These are phyloP conservation scores for Baryphthengus martii DNA, from an alignment of 2,113 vertebrate genomes.

Conservation along the genomic window DNA sequence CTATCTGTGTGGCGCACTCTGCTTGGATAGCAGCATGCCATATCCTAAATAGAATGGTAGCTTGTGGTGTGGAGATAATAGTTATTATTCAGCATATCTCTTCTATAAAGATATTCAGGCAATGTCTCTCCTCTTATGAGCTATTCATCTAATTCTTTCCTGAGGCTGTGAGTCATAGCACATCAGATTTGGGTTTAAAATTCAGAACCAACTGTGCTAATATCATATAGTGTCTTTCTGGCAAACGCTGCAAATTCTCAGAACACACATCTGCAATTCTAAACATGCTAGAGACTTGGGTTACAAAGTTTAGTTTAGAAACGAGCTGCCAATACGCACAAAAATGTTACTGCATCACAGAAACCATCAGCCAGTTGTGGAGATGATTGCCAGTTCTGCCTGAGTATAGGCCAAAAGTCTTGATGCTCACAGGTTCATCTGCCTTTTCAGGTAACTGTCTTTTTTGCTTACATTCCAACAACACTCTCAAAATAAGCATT, in stretches of 20 bases:
- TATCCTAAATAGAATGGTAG: conserved; percentile 16
- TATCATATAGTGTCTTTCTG: conserved; percentile 64
- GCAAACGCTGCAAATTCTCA: conserved; percentile 59
- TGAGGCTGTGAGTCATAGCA: conserved; percentile 59
- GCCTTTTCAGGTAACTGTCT: background rate
- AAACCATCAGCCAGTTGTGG: background rate
- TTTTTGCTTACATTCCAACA: background rate
- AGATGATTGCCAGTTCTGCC: background rate
- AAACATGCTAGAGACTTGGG: conserved; percentile 22
- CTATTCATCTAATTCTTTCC: conserved; percentile 63
- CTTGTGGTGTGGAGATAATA: conserved; percentile 34
- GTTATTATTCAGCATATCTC: conserved; percentile 57
- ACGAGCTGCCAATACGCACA: background rate
- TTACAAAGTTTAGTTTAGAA: conserved; percentile 32
- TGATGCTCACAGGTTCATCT: background rate
- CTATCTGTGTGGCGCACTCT: background rate
- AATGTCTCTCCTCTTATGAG: conserved; percentile 41
- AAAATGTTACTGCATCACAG: background rate
- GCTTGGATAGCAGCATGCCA: background rate
- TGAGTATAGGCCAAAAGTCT: background rate
- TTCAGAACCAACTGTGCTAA: conserved; percentile 64
- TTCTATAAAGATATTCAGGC: conserved; percentile 40
- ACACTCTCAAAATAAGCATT: background rate
- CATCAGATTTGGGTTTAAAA: conserved; percentile 65
- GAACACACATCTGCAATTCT: conserved; percentile 64